Conservation (phyloP, 2,888 invertebrate species). For the Bedellia somnulentella region DNA sequence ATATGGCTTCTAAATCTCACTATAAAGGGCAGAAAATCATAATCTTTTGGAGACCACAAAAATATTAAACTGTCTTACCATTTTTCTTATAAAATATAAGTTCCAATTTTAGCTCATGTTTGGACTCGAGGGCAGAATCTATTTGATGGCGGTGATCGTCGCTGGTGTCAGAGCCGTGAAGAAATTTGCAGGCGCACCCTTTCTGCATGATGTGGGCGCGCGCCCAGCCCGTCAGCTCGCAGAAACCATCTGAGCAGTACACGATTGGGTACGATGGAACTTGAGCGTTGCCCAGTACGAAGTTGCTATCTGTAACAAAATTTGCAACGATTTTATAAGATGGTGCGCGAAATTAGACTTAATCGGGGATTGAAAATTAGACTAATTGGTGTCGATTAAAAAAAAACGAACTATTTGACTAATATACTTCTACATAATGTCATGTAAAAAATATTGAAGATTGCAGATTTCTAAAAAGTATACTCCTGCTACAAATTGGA, state of each 20-base stretch:
- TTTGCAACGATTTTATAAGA: no score
- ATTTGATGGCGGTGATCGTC: conserved; percentile 88
- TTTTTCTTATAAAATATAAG: conserved; percentile 94
- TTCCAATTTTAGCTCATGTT: conserved; percentile 91
- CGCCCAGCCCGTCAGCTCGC: conserved; percentile 91
- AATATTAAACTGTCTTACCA: conserved; percentile 64
- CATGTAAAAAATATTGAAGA: no score
- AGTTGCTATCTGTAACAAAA: conserved; percentile 82
- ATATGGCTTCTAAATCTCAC: background rate
- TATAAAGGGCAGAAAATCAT: no score
- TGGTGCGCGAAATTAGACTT: no score
- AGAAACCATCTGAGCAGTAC: conserved; percentile 95
- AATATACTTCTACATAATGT: no score
- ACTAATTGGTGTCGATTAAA: no score
- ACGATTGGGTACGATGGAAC: conserved; percentile 91
- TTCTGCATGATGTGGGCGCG: conserved; percentile 97
- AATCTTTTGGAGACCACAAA: no score
- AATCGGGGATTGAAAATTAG: no score
- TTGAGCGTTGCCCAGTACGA: conserved; percentile 94
- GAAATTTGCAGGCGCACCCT: conserved; percentile 92
- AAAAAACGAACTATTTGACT: no score
- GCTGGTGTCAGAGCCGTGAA: conserved; percentile 87
- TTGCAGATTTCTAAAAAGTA: no score
- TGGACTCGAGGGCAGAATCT: conserved; percentile 85
- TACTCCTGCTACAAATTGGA: no score